Base-by-base conservation (phyloP, 2,888 invertebrate genomes). In the Eudasyphora cyanicolor region DNA sequence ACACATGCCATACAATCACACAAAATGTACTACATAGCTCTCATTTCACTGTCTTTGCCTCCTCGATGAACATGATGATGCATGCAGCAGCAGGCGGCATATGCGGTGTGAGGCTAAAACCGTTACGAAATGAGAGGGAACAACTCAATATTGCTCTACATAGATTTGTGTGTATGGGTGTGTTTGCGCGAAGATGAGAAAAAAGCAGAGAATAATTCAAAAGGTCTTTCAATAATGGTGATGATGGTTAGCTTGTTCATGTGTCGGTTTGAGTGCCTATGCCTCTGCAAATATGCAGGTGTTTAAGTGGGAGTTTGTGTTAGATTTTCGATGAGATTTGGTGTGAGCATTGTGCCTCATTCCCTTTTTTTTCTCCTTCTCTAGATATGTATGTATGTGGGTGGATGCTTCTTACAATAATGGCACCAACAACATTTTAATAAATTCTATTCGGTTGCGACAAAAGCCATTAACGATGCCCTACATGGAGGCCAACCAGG, bases 131-230 rank as follows among this genome's bases (percentile, higher is more conserved):
- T 64, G 64, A 64, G 62, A 57, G 24, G 57, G 27, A 57, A 27
- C 27, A 1, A n/a, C n/a, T 57, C 27, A 27, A 42, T 45, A 45
- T 45, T 21, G 49, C 7, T 38, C 42, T 29, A 49, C n/a, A 4
- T 69, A 38, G 51, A 17, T 35, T 7, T 57, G 29, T 76, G 75
- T 35, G 32, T 5, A 14, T 69, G 38, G 24, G 54, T 67, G 42
- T 67, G 54, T 32, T 27, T 69, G 67, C 69, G 57, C 35, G 76
- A 49, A n/a, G n/a, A n/a, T n/a, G n/a, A n/a, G n/a, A n/a, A n/a
- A n/a, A n/a, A 42, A 42, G 19, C 17, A 62, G 8, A 54, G n/a
- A 19, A 54, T 54, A 57, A 21, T 21, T 51, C 21, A 19, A 51
- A 27, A 57, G 57, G 27, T 27, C 57, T 57, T 14, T 57, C 27